Percentiles rank a stretch among this genome's conserved stretches.
Evolutionary conservation across 2,797 vertebrate species (phyloP).

Genomic region (Acipenser ruthenus): DNA sequence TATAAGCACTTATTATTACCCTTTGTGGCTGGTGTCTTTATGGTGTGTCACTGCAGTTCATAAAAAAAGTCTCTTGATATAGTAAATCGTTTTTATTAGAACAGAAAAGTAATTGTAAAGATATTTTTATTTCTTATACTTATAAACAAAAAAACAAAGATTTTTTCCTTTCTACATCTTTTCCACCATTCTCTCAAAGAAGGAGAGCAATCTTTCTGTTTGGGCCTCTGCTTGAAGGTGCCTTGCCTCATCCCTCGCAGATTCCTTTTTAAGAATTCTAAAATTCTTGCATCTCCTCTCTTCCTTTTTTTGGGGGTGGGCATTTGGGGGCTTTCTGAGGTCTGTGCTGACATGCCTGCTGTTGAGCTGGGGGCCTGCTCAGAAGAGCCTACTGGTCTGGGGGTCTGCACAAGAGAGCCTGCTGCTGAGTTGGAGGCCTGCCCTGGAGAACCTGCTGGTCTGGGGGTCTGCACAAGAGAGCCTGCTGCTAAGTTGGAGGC

Average conservation of each 20-base stretch:
- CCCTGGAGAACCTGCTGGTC: no score
- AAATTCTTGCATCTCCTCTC: not conserved
- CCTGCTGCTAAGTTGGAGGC: no score
- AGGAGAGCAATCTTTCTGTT: not conserved
- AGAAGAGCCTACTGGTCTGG: not conserved
- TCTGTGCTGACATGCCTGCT: not conserved
- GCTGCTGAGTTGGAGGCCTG: not conserved
- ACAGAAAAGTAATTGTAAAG: no score
- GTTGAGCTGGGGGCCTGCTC: not conserved
- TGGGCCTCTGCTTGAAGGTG: not conserved
- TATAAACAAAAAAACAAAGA: no score
- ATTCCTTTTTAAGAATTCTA: not conserved
- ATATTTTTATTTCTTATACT: no score
- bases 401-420: not conserved
- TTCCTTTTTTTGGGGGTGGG: not conserved
- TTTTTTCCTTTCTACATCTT: not conserved
- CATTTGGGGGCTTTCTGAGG: not conserved
- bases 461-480: no score
- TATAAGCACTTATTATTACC: no score
- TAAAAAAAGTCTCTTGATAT: no score
- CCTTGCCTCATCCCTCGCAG: no score
- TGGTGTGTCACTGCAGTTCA: no score
- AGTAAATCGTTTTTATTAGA: no score
- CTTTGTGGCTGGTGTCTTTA: no score
- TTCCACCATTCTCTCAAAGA: not conserved